These are phyloP conservation scores for Sciurus carolinensis DNA, from an alignment of 2,797 vertebrate species.

Conservation along the genomic window DNA sequence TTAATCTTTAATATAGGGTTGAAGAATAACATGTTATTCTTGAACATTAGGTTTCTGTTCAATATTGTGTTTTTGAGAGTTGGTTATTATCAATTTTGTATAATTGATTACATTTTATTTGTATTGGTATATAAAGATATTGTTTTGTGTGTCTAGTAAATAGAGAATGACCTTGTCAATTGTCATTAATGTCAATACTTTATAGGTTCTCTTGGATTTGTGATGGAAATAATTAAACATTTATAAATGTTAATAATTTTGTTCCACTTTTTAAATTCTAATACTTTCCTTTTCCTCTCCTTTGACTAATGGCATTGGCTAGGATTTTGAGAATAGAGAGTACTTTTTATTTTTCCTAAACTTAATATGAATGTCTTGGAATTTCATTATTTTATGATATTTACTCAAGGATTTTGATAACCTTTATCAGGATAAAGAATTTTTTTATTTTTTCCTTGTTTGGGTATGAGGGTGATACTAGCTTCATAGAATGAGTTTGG, in stretches of 20 bases:
- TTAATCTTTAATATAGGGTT: neutral
- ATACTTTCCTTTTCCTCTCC: neutral
- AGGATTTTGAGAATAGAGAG: neutral
- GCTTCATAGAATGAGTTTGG: no score
- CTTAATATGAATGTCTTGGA: neutral
- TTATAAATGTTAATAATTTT: neutral
- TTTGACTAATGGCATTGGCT: neutral
- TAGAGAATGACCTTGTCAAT: neutral
- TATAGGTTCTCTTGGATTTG: neutral
- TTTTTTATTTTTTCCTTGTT: neutral
- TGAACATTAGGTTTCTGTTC: neutral
- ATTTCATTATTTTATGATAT: neutral
- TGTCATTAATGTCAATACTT: constrained; percentile 12
- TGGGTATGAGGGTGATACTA: no score
- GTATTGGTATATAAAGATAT: neutral
- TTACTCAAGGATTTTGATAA: neutral
- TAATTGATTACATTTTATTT: constrained; percentile 3
- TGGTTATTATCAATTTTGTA: neutral
- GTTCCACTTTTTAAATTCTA: neutral
- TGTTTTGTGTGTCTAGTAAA: neutral
- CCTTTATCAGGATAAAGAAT: neutral
- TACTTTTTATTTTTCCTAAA: neutral
- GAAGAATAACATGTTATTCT: neutral
- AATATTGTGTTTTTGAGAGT: neutral
- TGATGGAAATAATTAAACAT: neutral